A percentile compares a stretch with the other conserved stretches of the same genome.
phyloP scores from a whole-genome alignment of 2,888 invertebrate genomes.

The Ernsta delagoae region DNA sequence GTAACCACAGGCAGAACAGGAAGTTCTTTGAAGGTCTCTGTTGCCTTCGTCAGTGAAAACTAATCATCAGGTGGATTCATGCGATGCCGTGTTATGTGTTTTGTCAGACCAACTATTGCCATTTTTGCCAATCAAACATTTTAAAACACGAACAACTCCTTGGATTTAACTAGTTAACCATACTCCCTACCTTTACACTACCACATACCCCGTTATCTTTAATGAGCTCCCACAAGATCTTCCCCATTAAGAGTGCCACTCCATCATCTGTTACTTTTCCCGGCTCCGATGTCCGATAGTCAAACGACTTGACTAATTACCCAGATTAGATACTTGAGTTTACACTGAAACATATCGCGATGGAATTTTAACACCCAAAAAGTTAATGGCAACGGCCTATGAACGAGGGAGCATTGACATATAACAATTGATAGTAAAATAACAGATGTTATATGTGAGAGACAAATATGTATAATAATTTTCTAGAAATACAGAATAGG shows the following conservation, averaged over 20 bases:
- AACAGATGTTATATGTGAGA: too few relatives aligned
- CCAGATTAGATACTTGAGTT: constrained; percentile 12
- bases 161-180: too few relatives aligned
- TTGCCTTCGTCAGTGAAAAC: too few relatives aligned
- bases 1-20: too few relatives aligned
- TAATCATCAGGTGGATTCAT: too few relatives aligned
- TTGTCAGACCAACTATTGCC: too few relatives aligned
- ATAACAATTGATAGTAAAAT: not conserved
- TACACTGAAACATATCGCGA: constrained; percentile 8
- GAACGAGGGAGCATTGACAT: constrained; percentile 21
- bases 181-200: not conserved
- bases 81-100: too few relatives aligned
- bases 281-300: constrained; percentile 55
- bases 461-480: too few relatives aligned
- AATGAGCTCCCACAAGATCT: constrained; percentile 36
- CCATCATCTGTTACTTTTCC: constrained; percentile 51
- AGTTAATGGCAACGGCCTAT: constrained; percentile 7
- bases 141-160: too few relatives aligned
- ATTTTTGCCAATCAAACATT: too few relatives aligned
- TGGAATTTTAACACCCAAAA: constrained; percentile 21
- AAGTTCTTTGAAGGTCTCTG: too few relatives aligned
- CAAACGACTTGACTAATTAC: constrained; percentile 52
- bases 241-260: constrained; percentile 45
- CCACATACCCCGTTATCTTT: not conserved
- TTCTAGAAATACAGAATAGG: too few relatives aligned